Evolutionary conservation across 2,113 vertebrate species (phyloP).

Genomic region (Tupaia chinensis): DNA sequence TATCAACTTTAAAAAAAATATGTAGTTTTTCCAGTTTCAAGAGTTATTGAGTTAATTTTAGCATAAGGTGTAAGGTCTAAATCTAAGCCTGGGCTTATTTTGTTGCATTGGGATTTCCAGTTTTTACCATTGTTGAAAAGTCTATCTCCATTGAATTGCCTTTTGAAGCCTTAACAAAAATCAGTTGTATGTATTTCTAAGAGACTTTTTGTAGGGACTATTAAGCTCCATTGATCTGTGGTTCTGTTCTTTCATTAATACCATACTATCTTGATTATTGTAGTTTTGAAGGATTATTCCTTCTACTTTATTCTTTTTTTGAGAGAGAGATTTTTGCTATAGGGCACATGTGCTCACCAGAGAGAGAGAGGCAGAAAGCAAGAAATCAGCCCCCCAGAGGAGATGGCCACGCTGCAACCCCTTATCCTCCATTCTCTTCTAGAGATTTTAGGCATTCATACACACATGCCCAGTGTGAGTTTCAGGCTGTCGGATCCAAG

Average conservation of each 20-base stretch:
- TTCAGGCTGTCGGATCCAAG: too few relatives aligned
- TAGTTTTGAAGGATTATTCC: background rate
- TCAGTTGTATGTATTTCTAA: background rate
- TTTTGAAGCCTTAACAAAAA: conserved; percentile 2
- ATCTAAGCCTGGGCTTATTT: background rate
- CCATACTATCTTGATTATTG: background rate
- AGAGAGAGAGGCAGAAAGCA: too few relatives aligned
- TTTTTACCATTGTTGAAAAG: background rate
- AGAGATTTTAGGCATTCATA: too few relatives aligned
- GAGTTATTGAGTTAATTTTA: conserved; percentile 2
- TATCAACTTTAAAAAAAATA: background rate
- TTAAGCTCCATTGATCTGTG: background rate
- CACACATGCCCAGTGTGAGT: too few relatives aligned
- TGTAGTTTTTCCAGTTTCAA: background rate
- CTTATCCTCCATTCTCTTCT: too few relatives aligned
- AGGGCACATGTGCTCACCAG: too few relatives aligned
- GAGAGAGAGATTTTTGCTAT: too few relatives aligned
- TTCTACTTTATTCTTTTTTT: background rate
- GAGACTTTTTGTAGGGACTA: background rate
- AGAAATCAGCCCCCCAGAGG: too few relatives aligned
- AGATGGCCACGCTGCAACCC: too few relatives aligned
- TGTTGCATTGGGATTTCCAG: background rate
- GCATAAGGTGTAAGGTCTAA: background rate
- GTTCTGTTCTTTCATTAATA: background rate
- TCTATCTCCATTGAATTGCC: background rate